These are phyloP conservation scores for Melanaphis sacchari DNA, from an alignment of 1,140 invertebrate species.

Conservation along the genomic window DNA sequence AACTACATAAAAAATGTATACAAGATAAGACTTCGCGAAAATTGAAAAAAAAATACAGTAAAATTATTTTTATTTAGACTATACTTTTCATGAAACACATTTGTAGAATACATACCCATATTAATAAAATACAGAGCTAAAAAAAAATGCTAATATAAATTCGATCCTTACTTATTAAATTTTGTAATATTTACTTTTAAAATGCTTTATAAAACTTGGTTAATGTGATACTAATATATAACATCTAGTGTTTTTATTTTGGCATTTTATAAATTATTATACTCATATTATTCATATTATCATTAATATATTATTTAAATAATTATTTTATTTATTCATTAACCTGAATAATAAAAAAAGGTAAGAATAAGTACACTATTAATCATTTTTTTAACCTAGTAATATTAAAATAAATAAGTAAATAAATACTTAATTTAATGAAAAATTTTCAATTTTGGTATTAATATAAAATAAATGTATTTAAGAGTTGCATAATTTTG, in stretches of 20 bases:
- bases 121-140: neutral
- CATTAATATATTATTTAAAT: too few relatives aligned
- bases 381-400: too few relatives aligned
- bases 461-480: too few relatives aligned
- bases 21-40: neutral
- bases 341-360: too few relatives aligned
- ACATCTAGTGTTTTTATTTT: neutral
- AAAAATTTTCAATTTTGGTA: too few relatives aligned
- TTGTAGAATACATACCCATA: neutral
- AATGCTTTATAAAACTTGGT: neutral
- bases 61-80: neutral
- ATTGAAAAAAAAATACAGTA: neutral
- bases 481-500: neutral
- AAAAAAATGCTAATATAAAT: neutral
- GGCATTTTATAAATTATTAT: neutral
- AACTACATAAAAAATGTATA: too few relatives aligned
- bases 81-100: neutral
- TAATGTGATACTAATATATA: neutral
- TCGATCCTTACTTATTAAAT: neutral
- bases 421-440: too few relatives aligned
- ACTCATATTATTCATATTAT: neutral
- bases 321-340: too few relatives aligned
- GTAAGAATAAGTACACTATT: too few relatives aligned
- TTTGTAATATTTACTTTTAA: neutral
- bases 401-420: too few relatives aligned